Percentiles rank a stretch among this genome's conserved stretches.
phyloP scores from a whole-genome alignment of 2,113 vertebrate species.

The Tragelaphus buxtoni region DNA sequence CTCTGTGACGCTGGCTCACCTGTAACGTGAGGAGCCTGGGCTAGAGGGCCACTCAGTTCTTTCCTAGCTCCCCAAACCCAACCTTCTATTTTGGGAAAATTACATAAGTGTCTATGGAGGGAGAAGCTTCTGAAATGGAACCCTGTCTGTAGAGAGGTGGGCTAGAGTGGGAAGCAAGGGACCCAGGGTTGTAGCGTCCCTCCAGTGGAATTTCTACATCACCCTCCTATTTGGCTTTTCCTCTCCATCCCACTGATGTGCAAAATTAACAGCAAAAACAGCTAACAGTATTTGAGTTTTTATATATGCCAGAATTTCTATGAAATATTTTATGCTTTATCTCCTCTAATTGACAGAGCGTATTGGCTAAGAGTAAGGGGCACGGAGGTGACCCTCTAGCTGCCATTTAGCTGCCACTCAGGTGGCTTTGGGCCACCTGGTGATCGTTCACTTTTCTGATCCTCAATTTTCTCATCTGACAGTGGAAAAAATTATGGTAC shows the following conservation, averaged over 20 bases:
- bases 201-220: not conserved
- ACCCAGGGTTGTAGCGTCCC: not conserved
- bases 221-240: not conserved
- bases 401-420: fast-evolving
- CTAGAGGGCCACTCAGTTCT: not conserved
- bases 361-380: not conserved
- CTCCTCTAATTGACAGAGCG: not conserved
- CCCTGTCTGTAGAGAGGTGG: not conserved
- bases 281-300: not conserved
- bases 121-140: not conserved
- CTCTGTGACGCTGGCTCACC: not conserved
- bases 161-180: not conserved
- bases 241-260: not conserved
- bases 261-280: not conserved
- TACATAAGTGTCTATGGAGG: not conserved
- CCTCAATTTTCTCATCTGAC: not conserved
- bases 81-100: not conserved
- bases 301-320: not conserved
- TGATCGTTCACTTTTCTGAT: not conserved
- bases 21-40: not conserved
- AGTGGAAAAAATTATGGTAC: not conserved
- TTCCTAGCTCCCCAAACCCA: not conserved
- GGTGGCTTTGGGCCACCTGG: not conserved
- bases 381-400: not conserved
- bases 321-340: not conserved